Conservation (phyloP, 2,113 vertebrate species). For the Daboia siamensis region DNA sequence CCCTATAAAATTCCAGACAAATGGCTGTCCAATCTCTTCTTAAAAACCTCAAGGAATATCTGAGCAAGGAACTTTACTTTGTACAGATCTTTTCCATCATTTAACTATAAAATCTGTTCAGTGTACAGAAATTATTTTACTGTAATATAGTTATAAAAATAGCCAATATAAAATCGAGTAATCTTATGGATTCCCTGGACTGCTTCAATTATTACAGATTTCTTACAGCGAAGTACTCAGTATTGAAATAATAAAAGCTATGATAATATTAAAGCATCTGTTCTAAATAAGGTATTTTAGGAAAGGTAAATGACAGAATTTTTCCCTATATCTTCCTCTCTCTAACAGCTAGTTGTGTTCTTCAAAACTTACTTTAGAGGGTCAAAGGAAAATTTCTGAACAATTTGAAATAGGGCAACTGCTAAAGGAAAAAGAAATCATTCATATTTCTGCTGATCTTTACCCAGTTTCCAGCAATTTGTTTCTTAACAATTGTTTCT, state of each 20-base stretch:
- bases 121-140: background rate
- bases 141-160: background rate
- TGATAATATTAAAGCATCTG: background rate
- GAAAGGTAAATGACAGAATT: background rate
- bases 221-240: background rate
- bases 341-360: background rate
- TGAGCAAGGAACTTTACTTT: background rate
- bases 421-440: background rate
- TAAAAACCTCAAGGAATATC: background rate
- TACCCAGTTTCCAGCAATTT: background rate
- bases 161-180: background rate
- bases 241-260: background rate
- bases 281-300: background rate
- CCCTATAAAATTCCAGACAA: no score
- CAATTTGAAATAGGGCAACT: background rate
- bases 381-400: background rate
- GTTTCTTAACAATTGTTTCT: background rate
- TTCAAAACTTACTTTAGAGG: background rate
- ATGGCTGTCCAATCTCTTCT: no score
- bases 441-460: background rate
- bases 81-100: background rate
- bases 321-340: background rate
- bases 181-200: background rate
- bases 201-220: background rate
- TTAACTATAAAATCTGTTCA: background rate